Percentiles rank a stretch among this genome's conserved stretches.
phyloP scores from a whole-genome alignment of 2,888 invertebrate genomes.

The Anagyrus pseudococci region DNA sequence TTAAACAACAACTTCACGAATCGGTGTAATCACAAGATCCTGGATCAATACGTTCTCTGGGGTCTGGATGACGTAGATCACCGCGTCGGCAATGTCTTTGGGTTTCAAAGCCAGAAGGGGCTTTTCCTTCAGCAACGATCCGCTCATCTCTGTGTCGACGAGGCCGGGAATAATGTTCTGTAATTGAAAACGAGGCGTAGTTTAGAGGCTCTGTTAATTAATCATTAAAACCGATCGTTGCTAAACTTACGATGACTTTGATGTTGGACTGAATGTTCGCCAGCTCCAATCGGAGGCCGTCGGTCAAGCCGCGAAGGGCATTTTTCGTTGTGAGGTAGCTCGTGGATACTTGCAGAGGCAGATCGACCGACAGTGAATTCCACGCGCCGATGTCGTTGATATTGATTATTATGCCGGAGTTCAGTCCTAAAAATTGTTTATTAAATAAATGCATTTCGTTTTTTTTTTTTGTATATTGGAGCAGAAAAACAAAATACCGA shows the following conservation, averaged over 20 bases:
- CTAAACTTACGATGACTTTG: constrained; percentile 51
- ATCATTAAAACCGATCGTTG: not conserved
- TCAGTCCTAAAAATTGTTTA: constrained; percentile 32
- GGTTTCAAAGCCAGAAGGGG: constrained; percentile 51
- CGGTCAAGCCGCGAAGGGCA: constrained; percentile 61
- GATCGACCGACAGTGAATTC: constrained; percentile 19
- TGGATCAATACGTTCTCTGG: constrained; percentile 47
- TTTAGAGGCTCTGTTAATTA: too few species aligned
- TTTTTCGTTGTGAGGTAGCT: constrained; percentile 62
- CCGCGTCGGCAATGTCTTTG: constrained; percentile 59
- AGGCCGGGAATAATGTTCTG: constrained; percentile 72
- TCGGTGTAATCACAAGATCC: constrained; percentile 43
- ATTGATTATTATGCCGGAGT: constrained; percentile 44
- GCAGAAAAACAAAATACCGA: not conserved
- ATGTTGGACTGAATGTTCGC: constrained; percentile 53
- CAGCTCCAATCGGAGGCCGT: constrained; percentile 61
- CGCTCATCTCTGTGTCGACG: constrained; percentile 65
- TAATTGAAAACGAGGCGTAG: constrained; percentile 34
- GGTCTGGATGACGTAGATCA: constrained; percentile 56
- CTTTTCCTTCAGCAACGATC: constrained; percentile 45
- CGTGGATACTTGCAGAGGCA: constrained; percentile 41
- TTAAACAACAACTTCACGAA: constrained; percentile 36
- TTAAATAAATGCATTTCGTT: not conserved
- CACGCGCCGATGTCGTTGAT: constrained; percentile 43
- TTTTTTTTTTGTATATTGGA: not conserved